Base-by-base conservation (phyloP, 2,113 vertebrate species). In the Austrofundulus limnaeus region DNA sequence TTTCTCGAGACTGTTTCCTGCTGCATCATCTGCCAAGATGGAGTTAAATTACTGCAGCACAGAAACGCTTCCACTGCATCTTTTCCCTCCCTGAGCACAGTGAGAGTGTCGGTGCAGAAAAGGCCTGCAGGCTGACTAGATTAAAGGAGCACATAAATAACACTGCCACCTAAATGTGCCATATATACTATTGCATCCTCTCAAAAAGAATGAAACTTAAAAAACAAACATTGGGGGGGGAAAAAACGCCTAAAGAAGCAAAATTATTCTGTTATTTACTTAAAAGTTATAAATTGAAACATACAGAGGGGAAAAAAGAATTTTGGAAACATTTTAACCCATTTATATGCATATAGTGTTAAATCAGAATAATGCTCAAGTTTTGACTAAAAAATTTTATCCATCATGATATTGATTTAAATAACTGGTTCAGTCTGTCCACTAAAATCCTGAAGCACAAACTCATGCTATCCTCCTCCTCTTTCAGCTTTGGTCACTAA, bases 1-100 rank as follows among this genome's bases (percentile, higher is more conserved):
- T 31, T 24, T 41, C 16, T 13, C 17, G 46, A n/a, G 10, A 60
- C 16, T 53, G 10, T 20, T 68, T 16, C 41, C 41, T 59, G 71
- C 67, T 63, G 81, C 68, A 57, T 63, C 14, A 53, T 63, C 52
- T 39, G 25, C 52, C 41, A 66, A 17, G n/a, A 46, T 38, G 70
- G 21, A 61, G 74, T 82, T 77, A 34, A 77, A 81, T 80, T 62
- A 77, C 71, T 69, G 75, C 63, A 39, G 54, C 23, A 64, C 31
- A 75, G n/a, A 75, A 62, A 73, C 49, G 38, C 52, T 47, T 45
- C 34, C n/a, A 23, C 37, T 41, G 73, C 55, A 64, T 70, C 21
- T 72, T 72, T 66, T 60, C 25, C 21, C 19, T n/a, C 25, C 43
- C 43, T 23, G 21, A 75, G 37, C 65, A 69, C 56, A 19, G 61